Conservation (phyloP, 1,140 invertebrate species). For the Procambarus virginalis region DNA sequence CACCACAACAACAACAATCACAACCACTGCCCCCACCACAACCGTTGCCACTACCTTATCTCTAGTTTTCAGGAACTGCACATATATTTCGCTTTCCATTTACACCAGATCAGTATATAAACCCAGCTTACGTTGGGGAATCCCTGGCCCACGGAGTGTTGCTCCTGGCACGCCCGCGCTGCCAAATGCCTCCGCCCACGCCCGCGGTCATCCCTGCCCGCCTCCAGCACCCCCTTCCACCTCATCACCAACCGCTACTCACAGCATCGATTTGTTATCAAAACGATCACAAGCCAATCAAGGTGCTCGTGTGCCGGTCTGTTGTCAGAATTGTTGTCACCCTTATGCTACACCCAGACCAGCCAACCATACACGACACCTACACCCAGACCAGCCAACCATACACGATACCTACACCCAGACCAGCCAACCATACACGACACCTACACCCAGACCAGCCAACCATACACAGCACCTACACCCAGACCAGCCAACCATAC, state of each 20-base stretch:
- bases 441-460: too few species aligned
- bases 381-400: too few species aligned
- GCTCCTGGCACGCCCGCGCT: constrained; percentile 11
- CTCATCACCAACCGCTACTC: neutral
- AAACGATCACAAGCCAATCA: too few species aligned
- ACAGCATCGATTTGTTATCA: too few species aligned
- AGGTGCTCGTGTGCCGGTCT: too few species aligned
- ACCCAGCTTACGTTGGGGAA: constrained; percentile 12
- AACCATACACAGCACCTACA: too few species aligned
- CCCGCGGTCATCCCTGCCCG: neutral
- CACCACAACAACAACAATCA: neutral
- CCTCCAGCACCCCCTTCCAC: neutral
- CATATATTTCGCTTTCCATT: neutral
- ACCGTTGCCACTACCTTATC: neutral
- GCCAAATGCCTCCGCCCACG: constrained; percentile 20
- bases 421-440: too few species aligned
- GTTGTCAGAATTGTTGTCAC: neutral
- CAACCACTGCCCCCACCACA: neutral
- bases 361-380: too few species aligned
- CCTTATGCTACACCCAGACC: neutral
- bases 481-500: too few species aligned
- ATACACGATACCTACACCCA: too few species aligned
- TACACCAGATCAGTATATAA: constrained; percentile 13
- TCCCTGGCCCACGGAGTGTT: constrained; percentile 26
- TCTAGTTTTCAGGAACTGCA: neutral